Evolutionary conservation across 2,113 vertebrate genomes (phyloP).

Genomic region (Syngnathus typhle): DNA sequence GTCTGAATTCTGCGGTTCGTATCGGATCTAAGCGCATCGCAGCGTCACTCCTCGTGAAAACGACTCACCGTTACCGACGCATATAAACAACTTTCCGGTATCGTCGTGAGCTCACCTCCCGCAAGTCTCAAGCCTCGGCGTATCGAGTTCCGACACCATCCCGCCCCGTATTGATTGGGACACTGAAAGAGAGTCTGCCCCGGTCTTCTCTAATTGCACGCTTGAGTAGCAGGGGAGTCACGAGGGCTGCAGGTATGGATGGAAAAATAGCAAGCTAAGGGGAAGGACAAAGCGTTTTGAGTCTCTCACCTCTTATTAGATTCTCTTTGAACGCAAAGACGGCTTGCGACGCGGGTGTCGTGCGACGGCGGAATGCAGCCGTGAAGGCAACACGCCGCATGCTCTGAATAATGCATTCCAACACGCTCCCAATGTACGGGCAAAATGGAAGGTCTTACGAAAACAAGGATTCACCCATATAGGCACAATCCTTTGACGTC

Average conservation of each 20-base stretch:
- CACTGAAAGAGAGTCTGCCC: background rate
- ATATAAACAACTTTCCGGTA: background rate
- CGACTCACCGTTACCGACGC: background rate
- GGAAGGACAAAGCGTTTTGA: background rate
- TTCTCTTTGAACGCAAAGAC: conserved; percentile 1
- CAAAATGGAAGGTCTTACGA: background rate
- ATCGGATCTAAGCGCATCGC: too few relatives aligned
- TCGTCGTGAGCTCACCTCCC: background rate
- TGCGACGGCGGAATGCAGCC: conserved; percentile 4
- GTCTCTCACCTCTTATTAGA: background rate
- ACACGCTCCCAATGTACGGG: background rate
- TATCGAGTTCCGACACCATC: background rate
- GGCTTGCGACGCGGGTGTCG: background rate
- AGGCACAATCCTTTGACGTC: too few relatives aligned
- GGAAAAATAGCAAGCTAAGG: background rate
- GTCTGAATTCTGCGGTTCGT: too few relatives aligned
- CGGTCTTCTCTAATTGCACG: background rate
- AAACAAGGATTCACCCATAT: background rate
- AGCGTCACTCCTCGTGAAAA: background rate
- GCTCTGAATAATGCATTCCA: conserved; percentile 18
- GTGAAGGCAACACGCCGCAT: background rate
- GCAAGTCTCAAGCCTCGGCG: background rate
- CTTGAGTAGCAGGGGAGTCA: conserved; percentile 1
- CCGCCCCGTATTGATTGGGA: background rate
- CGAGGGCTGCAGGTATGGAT: background rate